phyloP scores from a whole-genome alignment of 2,888 invertebrate genomes.

The Thelaira solivaga region DNA sequence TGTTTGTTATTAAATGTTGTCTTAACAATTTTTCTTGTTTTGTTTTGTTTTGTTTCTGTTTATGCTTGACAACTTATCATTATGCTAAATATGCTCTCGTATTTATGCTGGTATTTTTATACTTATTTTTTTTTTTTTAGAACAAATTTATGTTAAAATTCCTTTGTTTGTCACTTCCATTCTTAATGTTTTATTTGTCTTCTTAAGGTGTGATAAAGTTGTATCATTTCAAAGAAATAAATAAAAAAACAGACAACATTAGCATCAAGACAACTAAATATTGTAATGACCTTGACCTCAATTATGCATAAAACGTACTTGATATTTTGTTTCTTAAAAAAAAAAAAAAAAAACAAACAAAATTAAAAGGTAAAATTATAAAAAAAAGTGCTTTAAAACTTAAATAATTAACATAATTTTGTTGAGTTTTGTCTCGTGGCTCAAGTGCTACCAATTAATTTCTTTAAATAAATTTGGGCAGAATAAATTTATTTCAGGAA shows the following conservation, averaged over 20 bases:
- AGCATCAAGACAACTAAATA: constrained; percentile 21
- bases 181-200: background rate
- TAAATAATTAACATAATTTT: constrained; percentile 32
- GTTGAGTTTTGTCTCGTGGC: constrained; percentile 20
- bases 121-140: background rate
- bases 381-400: no score
- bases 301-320: constrained; percentile 53
- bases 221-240: background rate
- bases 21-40: constrained; percentile 29
- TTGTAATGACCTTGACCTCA: constrained; percentile 60
- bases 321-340: background rate
- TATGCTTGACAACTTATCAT: constrained; percentile 38
- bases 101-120: constrained; percentile 9
- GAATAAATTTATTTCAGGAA: no score
- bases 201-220: constrained; percentile 42
- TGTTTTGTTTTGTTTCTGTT: background rate
- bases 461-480: no score
- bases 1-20: constrained; percentile 29
- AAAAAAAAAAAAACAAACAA: background rate
- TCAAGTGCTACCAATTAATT: constrained; percentile 19
- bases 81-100: constrained; percentile 29
- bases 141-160: constrained; percentile 36
- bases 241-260: constrained; percentile 10
- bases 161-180: constrained; percentile 5
- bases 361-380: constrained; percentile 3